These are phyloP conservation scores for Cantharis rustica DNA, from an alignment of 2,888 invertebrate species.

Conservation along the genomic window DNA sequence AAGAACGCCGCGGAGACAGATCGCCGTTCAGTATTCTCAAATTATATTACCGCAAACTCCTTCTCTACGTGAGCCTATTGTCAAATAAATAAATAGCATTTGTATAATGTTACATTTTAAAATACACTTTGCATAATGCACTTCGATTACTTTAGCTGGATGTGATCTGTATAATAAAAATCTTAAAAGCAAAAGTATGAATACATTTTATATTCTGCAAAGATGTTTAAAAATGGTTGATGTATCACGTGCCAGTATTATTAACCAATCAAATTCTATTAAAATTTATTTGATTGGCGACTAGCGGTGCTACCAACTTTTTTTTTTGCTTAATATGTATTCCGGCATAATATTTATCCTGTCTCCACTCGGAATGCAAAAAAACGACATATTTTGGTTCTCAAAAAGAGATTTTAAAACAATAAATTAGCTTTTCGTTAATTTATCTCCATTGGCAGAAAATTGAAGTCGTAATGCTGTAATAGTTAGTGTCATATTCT, in stretches of 20 bases:
- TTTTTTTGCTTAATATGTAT: too few species aligned
- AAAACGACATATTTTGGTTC: too few species aligned
- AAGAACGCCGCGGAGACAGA: constrained; percentile 49
- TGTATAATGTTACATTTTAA: constrained; percentile 58
- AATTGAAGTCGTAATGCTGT: not conserved
- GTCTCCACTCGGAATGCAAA: too few species aligned
- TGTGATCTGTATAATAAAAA: constrained; percentile 50
- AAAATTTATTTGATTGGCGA: not conserved
- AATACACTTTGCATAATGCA: constrained; percentile 57
- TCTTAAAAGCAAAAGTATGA: constrained; percentile 8
- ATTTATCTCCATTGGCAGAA: not conserved
- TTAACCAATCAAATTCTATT: not conserved
- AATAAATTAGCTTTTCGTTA: not conserved
- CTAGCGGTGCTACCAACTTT: not conserved
- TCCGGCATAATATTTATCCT: too few species aligned
- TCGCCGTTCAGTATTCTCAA: constrained; percentile 56
- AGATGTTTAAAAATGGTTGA: not conserved
- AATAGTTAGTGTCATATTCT: not conserved
- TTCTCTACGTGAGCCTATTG: constrained; percentile 58
- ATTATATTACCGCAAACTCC: constrained; percentile 56
- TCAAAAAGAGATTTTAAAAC: too few species aligned
- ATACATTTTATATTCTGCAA: not conserved
- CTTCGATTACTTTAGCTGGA: constrained; percentile 39
- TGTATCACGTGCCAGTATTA: not conserved
- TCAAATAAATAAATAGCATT: constrained; percentile 59